These are phyloP conservation scores for Papilio polyxenes DNA, from an alignment of 1,140 invertebrate genomes.

Conservation along the genomic window DNA sequence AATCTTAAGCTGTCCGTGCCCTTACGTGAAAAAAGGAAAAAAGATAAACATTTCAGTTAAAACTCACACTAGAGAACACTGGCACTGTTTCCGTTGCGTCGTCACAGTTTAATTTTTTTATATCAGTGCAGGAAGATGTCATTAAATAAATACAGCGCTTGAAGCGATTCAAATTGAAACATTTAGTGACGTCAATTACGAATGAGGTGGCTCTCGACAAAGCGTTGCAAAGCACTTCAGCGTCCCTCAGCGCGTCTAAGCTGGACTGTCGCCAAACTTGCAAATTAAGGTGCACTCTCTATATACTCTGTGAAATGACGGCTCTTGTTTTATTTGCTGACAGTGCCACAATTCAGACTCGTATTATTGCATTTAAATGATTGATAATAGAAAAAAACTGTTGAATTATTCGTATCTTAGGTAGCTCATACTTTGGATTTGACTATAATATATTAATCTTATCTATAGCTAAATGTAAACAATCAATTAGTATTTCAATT, in stretches of 20 bases:
- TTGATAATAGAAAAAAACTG: background rate
- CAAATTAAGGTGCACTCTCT: conserved; percentile 34
- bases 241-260: conserved; percentile 22
- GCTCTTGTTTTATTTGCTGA: conserved; percentile 28
- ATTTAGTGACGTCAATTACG: conserved; percentile 28
- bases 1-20: background rate
- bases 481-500: background rate
- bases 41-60: too few species aligned
- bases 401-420: background rate
- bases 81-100: background rate
- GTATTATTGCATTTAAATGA: background rate
- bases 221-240: conserved; percentile 24
- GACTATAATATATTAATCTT: background rate
- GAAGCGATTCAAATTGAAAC: conserved; percentile 11
- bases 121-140: background rate
- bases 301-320: conserved; percentile 13
- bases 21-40: background rate
- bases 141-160: conserved; percentile 11
- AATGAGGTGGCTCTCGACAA: conserved; percentile 31
- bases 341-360: conserved; percentile 7
- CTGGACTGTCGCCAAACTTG: conserved; percentile 36
- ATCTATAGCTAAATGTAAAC: background rate
- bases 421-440: background rate
- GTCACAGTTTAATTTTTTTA: background rate
- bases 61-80: too few species aligned